Evolutionary conservation across 2,113 vertebrate genomes (phyloP).

Genomic region (Apistogramma diplotaenia): DNA sequence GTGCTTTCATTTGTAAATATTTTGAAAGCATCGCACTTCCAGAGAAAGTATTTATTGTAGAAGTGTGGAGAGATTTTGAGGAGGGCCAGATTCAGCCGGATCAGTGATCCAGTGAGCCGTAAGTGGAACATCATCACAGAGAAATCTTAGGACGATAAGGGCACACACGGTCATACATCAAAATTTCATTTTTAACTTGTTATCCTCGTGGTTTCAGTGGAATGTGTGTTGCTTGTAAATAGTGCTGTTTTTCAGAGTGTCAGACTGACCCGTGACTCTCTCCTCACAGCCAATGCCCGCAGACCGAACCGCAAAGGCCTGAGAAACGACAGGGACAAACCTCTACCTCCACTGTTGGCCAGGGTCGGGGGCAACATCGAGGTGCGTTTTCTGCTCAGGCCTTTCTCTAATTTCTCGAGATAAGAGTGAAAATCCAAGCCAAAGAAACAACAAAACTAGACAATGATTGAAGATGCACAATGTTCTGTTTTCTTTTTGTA

Average conservation of each 20-base stretch:
- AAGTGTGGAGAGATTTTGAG: constrained; percentile 12
- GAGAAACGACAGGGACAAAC: constrained; percentile 97
- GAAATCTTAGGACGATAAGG: neutral
- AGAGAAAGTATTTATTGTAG: constrained; percentile 12
- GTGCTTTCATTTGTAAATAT: constrained; percentile 25
- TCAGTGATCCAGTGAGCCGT: constrained; percentile 11
- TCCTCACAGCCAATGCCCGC: constrained; percentile 81
- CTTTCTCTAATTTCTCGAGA: neutral
- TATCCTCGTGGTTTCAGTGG: neutral
- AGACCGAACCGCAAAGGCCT: constrained; percentile 93
- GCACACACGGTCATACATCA: neutral
- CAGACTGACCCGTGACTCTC: neutral
- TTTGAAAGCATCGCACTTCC: constrained; percentile 11
- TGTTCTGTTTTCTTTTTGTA: neutral
- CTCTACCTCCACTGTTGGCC: constrained; percentile 92
- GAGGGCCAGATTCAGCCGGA: constrained; percentile 41
- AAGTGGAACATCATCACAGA: constrained; percentile 40
- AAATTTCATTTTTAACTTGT: neutral
- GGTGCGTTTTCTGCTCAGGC: constrained; percentile 64
- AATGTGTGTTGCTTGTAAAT: neutral
- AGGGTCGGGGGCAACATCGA: constrained; percentile 98
- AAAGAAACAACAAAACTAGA: neutral
- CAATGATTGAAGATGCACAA: neutral
- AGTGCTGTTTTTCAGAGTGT: constrained; percentile 10
- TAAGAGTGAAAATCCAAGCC: neutral